These are phyloP conservation scores for Clarias batrachus DNA, from an alignment of 2,113 vertebrate species.

Conservation along the genomic window DNA sequence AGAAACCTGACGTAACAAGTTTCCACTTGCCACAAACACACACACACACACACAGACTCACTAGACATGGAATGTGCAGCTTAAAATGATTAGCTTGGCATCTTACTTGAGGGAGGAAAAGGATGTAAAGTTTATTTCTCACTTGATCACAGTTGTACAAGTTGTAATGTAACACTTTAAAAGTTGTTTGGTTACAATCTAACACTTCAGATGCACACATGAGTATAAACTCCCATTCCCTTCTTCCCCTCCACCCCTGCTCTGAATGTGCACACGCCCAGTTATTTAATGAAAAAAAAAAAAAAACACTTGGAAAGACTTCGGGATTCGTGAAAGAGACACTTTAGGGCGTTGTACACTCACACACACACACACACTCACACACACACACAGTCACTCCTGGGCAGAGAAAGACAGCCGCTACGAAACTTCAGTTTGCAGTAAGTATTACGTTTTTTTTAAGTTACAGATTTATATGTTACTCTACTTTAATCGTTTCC, in stretches of 20 bases:
- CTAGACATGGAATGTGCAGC: not conserved
- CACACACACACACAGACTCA: not conserved
- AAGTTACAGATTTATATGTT: not conserved
- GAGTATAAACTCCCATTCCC: conserved; percentile 10
- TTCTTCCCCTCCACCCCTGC: conserved; percentile 43
- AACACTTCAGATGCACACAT: not conserved
- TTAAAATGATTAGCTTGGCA: no score
- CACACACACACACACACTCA: no score
- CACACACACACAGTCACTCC: not conserved
- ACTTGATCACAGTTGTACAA: not conserved
- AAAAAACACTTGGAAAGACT: conserved; percentile 60
- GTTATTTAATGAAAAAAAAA: conserved; percentile 58
- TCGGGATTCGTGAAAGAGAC: conserved; percentile 71
- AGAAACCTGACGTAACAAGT: conserved; percentile 21
- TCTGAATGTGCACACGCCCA: conserved; percentile 72
- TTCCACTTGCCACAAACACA: conserved; percentile 40
- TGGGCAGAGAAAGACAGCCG: not conserved
- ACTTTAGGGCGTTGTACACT: conserved; percentile 13
- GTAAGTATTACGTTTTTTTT: not conserved
- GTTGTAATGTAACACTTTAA: not conserved
- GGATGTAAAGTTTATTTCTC: not conserved
- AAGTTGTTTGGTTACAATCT: not conserved
- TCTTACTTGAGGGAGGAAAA: not conserved
- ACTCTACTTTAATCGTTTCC: not conserved
- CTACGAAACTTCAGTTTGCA: not conserved